Percentiles rank a stretch among this genome's conserved stretches.
Evolutionary conservation across 2,888 invertebrate genomes (phyloP).

Genomic region (Chrysina gloriosa): DNA sequence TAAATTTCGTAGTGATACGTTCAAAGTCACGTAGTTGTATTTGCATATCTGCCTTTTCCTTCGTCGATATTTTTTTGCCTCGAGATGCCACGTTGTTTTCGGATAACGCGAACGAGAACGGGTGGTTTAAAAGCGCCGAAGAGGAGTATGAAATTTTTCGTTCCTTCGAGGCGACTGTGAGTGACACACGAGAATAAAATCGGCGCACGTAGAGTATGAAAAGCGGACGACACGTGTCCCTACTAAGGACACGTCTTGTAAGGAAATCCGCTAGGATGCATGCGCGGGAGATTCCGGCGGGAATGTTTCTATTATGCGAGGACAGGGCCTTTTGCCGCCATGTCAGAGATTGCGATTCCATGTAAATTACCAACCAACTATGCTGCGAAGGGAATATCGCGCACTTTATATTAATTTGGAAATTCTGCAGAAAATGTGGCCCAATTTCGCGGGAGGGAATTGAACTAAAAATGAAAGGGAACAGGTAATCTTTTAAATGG

Average conservation of each 20-base stretch:
- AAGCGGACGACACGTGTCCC: constrained; percentile 2
- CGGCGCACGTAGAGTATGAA: background rate
- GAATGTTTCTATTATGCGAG: background rate
- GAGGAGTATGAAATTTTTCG: background rate
- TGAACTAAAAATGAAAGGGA: too few relatives aligned
- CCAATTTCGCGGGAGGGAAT: too few relatives aligned
- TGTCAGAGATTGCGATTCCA: background rate
- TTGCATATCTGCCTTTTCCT: constrained; percentile 16
- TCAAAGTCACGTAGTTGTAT: constrained; percentile 27
- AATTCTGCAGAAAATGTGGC: too few relatives aligned
- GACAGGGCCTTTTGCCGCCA: background rate
- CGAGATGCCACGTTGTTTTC: background rate
- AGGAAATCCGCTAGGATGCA: constrained; percentile 1
- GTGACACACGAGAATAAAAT: background rate
- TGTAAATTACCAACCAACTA: background rate
- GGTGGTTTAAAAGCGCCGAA: background rate
- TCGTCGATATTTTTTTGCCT: background rate
- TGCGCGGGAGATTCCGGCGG: background rate
- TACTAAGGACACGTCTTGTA: background rate
- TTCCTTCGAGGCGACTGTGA: too few relatives aligned
- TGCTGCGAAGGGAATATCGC: too few relatives aligned
- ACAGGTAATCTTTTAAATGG: too few relatives aligned
- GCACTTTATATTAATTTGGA: too few relatives aligned
- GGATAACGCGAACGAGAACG: background rate
- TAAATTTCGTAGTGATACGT: constrained; percentile 23